Percentiles rank a stretch among this genome's conserved stretches.
Conservation (phyloP, 1,140 invertebrate species). For the Goniozus legneri region DNA sequence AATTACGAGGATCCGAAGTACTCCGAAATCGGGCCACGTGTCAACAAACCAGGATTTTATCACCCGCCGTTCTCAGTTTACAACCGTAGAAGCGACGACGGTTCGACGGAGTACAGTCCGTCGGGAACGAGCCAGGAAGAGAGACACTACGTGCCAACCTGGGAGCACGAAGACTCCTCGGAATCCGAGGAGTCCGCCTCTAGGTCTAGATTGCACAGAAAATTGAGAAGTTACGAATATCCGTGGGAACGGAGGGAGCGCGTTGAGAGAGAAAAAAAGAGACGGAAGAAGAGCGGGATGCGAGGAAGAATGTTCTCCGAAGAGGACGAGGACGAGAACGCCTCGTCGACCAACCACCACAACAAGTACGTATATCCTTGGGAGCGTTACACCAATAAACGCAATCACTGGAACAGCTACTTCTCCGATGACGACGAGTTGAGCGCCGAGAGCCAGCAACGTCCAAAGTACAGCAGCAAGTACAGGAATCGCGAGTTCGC, state of each 20-base stretch:
- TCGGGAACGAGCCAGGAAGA: conserved; percentile 15
- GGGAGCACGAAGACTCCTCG: conserved; percentile 18
- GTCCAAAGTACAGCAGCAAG: conserved; percentile 27
- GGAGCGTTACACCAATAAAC: conserved; percentile 11
- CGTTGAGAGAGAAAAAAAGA: conserved; percentile 17
- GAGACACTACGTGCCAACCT: conserved; percentile 34
- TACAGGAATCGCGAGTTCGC: conserved; percentile 16
- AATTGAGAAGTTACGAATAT: conserved; percentile 28
- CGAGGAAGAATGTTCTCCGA: conserved; percentile 1
- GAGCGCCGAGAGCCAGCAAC: conserved; percentile 15
- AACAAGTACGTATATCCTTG: conserved; percentile 22
- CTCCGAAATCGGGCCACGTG: conserved; percentile 35
- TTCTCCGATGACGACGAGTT: conserved; percentile 12
- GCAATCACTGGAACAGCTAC: conserved; percentile 1
- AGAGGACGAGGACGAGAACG: conserved; percentile 16
- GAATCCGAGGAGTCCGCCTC: conserved; percentile 10
- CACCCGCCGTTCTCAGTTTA: conserved; percentile 36
- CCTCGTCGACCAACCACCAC: conserved; percentile 3
- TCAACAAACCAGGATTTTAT: conserved; percentile 43
- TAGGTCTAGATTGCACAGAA: no score
- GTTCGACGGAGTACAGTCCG: no score
- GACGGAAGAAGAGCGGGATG: conserved; percentile 8
- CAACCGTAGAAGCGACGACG: conserved; percentile 15
- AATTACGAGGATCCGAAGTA: conserved; percentile 39
- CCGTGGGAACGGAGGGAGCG: conserved; percentile 41